phyloP scores from a whole-genome alignment of 1,140 invertebrate genomes.

The Chymomyza costata region DNA sequence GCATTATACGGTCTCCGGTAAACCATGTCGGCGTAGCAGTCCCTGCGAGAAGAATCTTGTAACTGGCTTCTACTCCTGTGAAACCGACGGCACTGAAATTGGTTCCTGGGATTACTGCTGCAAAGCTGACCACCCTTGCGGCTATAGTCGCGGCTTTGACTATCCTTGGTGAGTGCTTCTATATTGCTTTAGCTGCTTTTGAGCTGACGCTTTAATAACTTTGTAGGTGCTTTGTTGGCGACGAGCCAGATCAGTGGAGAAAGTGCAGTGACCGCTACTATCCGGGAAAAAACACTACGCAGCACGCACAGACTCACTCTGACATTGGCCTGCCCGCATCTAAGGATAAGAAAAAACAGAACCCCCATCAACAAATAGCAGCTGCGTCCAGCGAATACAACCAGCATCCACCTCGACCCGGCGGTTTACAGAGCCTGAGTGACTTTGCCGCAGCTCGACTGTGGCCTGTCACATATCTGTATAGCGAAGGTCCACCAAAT shows the following conservation, averaged over 20 bases:
- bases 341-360: conserved; percentile 73
- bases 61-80: conserved; percentile 86
- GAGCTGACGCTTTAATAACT: background rate
- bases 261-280: conserved; percentile 88
- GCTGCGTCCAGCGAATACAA: conserved; percentile 54
- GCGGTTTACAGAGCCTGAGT: conserved; percentile 75
- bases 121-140: conserved; percentile 85
- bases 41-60: conserved; percentile 83
- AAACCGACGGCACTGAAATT: conserved; percentile 82
- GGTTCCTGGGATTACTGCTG: conserved; percentile 89
- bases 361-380: conserved; percentile 37
- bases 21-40: conserved; percentile 83
- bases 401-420: conserved; percentile 76
- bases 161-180: conserved; percentile 81
- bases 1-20: conserved; percentile 85
- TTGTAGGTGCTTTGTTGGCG: conserved; percentile 86
- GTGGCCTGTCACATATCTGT: conserved; percentile 83
- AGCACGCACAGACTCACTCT: conserved; percentile 47
- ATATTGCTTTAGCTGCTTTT: too few species aligned
- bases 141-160: conserved; percentile 85
- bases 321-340: conserved; percentile 52
- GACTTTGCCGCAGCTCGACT: conserved; percentile 76
- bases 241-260: conserved; percentile 84
- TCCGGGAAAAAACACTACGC: conserved; percentile 74
- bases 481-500: conserved; percentile 80